A percentile compares a stretch with the other conserved stretches of the same genome.
Evolutionary conservation across 2,888 invertebrate species (phyloP).

Genomic region (Exocentrus adspersus): DNA sequence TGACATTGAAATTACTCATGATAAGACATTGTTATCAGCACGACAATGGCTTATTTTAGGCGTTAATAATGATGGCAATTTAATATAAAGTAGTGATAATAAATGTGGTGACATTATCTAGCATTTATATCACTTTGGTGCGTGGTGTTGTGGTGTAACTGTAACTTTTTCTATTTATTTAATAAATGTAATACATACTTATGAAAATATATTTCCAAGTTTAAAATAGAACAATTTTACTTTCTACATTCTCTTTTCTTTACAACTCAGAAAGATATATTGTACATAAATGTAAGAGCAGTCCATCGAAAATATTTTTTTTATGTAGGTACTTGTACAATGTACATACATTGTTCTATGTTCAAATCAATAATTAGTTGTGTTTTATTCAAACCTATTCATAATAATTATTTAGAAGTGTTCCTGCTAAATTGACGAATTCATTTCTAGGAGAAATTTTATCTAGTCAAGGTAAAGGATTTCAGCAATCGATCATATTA

Average conservation of each 20-base stretch:
- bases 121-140: background rate
- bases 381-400: no score
- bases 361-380: no score
- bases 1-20: conserved; percentile 33
- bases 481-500: background rate
- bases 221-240: background rate
- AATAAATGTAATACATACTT: background rate
- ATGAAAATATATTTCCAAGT: background rate
- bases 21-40: conserved; percentile 17
- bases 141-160: background rate
- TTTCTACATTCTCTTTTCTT: conserved; percentile 1
- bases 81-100: conserved; percentile 1
- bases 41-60: conserved; percentile 3
- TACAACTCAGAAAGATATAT: no score
- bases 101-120: conserved; percentile 16
- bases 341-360: no score
- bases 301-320: no score
- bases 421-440: no score
- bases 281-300: background rate
- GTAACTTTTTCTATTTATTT: background rate
- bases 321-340: no score
- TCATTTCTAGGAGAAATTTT: no score
- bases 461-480: background rate
- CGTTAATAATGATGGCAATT: conserved; percentile 13
- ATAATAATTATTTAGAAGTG: no score